Conservation (phyloP, 2,797 vertebrate genomes). For the Varecia variegata region DNA sequence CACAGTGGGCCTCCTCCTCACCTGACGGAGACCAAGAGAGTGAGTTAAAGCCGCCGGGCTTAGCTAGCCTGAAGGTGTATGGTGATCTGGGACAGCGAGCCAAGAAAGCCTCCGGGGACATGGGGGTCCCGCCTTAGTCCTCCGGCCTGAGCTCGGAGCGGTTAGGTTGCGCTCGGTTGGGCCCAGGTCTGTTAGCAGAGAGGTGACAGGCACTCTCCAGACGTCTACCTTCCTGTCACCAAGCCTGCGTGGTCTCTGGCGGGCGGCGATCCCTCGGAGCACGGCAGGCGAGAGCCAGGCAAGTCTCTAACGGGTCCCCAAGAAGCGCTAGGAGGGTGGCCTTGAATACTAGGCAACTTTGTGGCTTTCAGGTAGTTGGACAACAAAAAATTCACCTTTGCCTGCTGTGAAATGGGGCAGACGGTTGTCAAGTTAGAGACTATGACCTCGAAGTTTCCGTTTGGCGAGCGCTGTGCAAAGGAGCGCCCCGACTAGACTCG, state of each 20-base stretch:
- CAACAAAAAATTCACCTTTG: background rate
- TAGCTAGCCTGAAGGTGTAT: background rate
- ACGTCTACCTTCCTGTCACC: background rate
- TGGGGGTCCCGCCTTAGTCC: background rate
- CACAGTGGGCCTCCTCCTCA: background rate
- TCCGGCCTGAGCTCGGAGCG: background rate
- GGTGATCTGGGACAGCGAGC: background rate
- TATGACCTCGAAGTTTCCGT: no score
- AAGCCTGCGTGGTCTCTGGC: background rate
- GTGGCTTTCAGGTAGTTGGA: background rate
- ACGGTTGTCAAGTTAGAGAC: background rate
- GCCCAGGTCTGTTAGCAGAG: background rate
- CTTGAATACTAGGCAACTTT: background rate
- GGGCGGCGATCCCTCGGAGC: background rate
- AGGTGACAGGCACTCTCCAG: background rate
- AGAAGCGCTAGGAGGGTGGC: background rate
- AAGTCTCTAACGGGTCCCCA: background rate
- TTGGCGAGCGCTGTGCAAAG: no score
- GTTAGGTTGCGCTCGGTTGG: background rate
- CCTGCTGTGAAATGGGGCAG: background rate
- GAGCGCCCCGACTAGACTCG: no score
- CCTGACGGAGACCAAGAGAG: slow-evolving; percentile 32
- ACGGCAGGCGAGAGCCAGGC: background rate
- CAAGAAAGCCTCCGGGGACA: slow-evolving; percentile 27
- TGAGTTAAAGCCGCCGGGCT: background rate